These are phyloP conservation scores for Conistra vaccinii DNA, from an alignment of 2,888 invertebrate species.

Conservation along the genomic window DNA sequence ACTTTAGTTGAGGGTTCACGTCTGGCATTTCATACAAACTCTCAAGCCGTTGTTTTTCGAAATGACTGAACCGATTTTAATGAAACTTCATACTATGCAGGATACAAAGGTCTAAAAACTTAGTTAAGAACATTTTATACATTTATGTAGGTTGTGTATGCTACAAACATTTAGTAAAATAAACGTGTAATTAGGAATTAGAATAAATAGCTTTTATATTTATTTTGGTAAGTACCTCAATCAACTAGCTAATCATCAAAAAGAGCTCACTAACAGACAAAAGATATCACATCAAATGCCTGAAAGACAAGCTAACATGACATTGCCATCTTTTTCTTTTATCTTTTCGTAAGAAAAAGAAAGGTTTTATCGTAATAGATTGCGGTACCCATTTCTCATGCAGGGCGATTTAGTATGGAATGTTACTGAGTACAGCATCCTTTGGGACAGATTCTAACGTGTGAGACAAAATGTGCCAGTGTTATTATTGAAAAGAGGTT, in stretches of 20 bases:
- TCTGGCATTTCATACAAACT: too few relatives aligned
- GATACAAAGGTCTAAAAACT: too few relatives aligned
- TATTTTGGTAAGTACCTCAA: background rate
- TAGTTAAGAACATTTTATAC: too few relatives aligned
- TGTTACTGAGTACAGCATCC: constrained; percentile 42
- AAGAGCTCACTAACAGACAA: background rate
- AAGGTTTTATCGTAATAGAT: constrained; percentile 47
- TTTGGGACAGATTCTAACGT: constrained; percentile 36
- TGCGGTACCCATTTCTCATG: constrained; percentile 46
- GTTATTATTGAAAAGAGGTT: constrained; percentile 19
- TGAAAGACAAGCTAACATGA: constrained; percentile 11
- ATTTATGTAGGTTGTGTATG: too few relatives aligned
- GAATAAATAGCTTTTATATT: too few relatives aligned
- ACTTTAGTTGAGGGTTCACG: too few relatives aligned
- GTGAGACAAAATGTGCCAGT: constrained; percentile 27
- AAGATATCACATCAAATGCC: constrained; percentile 7
- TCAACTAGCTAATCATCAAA: background rate
- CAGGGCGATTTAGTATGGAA: constrained; percentile 37
- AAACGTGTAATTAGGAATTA: too few relatives aligned
- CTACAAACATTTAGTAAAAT: too few relatives aligned
- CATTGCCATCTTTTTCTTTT: constrained; percentile 37
- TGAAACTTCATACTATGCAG: too few relatives aligned
- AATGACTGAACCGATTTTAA: too few relatives aligned
- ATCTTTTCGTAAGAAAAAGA: constrained; percentile 38
- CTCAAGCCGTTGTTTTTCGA: too few relatives aligned